Conservation (phyloP, 1,140 invertebrate species). For the Eubasilissa regina region DNA sequence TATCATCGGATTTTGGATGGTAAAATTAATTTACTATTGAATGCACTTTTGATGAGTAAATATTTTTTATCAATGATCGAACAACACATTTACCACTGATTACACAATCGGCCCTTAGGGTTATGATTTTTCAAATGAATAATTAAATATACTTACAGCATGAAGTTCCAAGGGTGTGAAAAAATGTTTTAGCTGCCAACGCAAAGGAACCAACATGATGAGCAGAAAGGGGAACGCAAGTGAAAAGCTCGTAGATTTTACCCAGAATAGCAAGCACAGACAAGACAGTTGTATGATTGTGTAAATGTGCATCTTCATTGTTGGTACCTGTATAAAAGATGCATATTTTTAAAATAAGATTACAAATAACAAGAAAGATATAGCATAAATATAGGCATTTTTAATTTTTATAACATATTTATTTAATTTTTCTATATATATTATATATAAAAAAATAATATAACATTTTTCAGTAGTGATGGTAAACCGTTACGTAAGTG, state of each 20-base stretch:
- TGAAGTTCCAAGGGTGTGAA: conserved; percentile 87
- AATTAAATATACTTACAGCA: conserved; percentile 75
- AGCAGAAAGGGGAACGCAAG: conserved; percentile 94
- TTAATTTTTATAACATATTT: conserved; percentile 41
- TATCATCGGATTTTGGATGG: no score
- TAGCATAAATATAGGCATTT: conserved; percentile 58
- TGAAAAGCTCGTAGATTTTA: conserved; percentile 91
- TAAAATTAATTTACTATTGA: no score
- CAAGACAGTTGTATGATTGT: conserved; percentile 88
- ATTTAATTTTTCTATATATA: no score
- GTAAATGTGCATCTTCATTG: conserved; percentile 93
- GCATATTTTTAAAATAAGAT: conserved; percentile 40
- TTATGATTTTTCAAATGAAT: background rate
- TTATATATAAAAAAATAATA: no score
- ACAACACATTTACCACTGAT: no score
- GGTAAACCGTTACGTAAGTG: no score
- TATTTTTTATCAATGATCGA: no score
- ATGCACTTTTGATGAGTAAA: no score
- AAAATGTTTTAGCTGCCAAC: conserved; percentile 80
- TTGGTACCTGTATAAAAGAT: conserved; percentile 79
- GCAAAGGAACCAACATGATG: conserved; percentile 90
- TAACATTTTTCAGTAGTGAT: no score
- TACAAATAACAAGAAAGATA: background rate
- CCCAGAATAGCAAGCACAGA: conserved; percentile 84
- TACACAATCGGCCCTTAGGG: no score